These are phyloP conservation scores for Troides oblongomaculatus DNA, from an alignment of 2,888 invertebrate species.

Conservation along the genomic window DNA sequence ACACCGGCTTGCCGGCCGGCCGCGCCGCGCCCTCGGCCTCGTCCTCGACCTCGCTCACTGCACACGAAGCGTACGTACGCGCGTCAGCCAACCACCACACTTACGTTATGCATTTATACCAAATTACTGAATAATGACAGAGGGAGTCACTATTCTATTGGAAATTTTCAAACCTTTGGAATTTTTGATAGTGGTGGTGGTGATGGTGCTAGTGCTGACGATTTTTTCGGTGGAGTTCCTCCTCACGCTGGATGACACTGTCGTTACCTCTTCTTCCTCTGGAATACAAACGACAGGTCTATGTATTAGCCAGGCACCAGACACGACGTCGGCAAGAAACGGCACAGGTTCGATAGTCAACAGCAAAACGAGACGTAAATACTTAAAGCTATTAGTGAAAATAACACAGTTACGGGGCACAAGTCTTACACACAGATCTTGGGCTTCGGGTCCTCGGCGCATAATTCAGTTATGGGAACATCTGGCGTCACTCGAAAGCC, in stretches of 20 bases:
- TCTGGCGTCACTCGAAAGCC: slow-evolving; percentile 5
- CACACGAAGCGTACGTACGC: slow-evolving; percentile 14
- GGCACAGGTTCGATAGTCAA: slow-evolving; percentile 59
- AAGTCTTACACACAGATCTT: slow-evolving; percentile 7
- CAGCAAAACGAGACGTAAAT: slow-evolving; percentile 66
- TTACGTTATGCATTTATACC: too few species aligned
- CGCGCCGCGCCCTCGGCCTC: slow-evolving; percentile 55
- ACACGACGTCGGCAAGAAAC: slow-evolving; percentile 38
- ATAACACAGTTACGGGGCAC: slow-evolving; percentile 69
- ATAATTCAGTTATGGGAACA: neutral
- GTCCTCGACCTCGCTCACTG: slow-evolving; percentile 72
- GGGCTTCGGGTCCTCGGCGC: slow-evolving; percentile 2
- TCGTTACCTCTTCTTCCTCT: slow-evolving; percentile 74
- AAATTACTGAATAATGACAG: too few species aligned
- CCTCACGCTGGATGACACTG: slow-evolving; percentile 73
- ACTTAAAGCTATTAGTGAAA: slow-evolving; percentile 77
- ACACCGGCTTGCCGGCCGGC: slow-evolving; percentile 84
- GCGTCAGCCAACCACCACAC: neutral
- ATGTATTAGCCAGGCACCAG: neutral
- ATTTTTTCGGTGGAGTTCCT: slow-evolving; percentile 78
- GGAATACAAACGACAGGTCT: slow-evolving; percentile 39
- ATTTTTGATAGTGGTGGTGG: slow-evolving; percentile 72
- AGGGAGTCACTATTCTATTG: too few species aligned
- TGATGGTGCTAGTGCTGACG: slow-evolving; percentile 74
- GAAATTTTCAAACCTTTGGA: slow-evolving; percentile 70